Conservation (phyloP, 2,113 vertebrate species). For the Oreochromis spilurus region DNA sequence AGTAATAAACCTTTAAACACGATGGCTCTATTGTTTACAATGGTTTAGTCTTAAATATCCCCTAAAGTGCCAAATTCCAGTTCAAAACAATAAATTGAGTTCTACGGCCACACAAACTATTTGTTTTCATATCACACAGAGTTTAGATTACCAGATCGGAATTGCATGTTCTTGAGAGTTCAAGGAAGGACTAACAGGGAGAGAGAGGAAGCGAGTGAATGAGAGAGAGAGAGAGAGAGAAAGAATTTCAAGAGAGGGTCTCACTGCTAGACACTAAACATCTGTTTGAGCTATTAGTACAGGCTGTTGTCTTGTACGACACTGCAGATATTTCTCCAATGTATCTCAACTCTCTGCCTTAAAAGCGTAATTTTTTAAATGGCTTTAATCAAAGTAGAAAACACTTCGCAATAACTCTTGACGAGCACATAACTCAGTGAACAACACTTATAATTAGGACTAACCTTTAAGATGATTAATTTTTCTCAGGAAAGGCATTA, state of each 20-base stretch:
- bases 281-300: slow-evolving; percentile 30
- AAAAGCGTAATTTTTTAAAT: not conserved
- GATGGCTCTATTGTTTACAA: not conserved
- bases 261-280: slow-evolving; percentile 17
- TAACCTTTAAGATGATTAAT: slow-evolving; percentile 35
- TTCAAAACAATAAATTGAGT: not conserved
- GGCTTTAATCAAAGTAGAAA: not conserved
- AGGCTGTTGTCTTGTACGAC: slow-evolving; percentile 10
- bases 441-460: slow-evolving; percentile 1
- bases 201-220: not conserved
- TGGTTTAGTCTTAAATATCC: not conserved
- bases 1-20: not conserved
- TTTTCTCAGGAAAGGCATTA: not conserved
- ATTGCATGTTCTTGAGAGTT: slow-evolving; percentile 2
- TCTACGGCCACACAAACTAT: not conserved
- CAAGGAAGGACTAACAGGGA: not conserved
- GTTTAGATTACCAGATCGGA: not conserved
- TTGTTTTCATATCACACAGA: not conserved
- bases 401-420: not conserved
- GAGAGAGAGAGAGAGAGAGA: not conserved
- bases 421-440: not conserved
- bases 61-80: not conserved
- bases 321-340: not conserved
- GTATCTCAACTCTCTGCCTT: not conserved
- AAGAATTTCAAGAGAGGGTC: slow-evolving; percentile 9